A percentile compares a stretch with the other conserved stretches of the same genome.
Conservation (phyloP, 1,140 invertebrate genomes). For the Drosophila lacteicornis region DNA sequence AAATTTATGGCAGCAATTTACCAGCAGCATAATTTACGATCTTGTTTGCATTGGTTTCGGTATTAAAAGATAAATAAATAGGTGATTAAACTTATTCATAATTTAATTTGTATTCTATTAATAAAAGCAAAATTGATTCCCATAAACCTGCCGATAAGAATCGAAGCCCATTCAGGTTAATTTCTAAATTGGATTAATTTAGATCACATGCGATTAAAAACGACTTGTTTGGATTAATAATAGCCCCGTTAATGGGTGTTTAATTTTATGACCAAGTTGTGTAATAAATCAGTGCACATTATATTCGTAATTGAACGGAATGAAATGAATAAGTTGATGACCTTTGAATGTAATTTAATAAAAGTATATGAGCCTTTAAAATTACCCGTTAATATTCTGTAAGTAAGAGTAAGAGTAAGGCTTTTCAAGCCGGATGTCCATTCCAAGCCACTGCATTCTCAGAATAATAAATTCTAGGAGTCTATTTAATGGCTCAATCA, state of each 20-base stretch:
- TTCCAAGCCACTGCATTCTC: conserved; percentile 3
- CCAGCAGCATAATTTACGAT: conserved; percentile 28
- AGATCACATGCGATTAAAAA: conserved; percentile 27
- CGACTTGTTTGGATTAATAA: conserved; percentile 27
- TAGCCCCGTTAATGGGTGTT: conserved; percentile 8
- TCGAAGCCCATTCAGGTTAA: background rate
- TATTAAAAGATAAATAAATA: background rate
- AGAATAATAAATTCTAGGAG: background rate
- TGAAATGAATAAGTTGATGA: background rate
- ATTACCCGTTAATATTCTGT: background rate
- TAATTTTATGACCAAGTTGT: conserved; percentile 5
- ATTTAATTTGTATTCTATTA: conserved; percentile 19
- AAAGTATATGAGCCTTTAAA: too few species aligned
- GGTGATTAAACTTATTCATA: conserved; percentile 4
- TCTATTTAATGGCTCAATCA: conserved; percentile 24
- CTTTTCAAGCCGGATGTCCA: background rate
- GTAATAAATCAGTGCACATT: conserved; percentile 15
- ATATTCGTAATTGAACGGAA: background rate
- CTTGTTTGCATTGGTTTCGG: conserved; percentile 15
- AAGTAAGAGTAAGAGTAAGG: too few species aligned
- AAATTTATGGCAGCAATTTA: conserved; percentile 44
- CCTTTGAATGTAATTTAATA: background rate
- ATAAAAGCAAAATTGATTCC: conserved; percentile 12
- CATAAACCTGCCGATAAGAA: conserved; percentile 2
- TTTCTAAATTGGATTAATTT: conserved; percentile 22